Base-by-base conservation (phyloP, 2,888 invertebrate species). In the Plagodis dolabraria region DNA sequence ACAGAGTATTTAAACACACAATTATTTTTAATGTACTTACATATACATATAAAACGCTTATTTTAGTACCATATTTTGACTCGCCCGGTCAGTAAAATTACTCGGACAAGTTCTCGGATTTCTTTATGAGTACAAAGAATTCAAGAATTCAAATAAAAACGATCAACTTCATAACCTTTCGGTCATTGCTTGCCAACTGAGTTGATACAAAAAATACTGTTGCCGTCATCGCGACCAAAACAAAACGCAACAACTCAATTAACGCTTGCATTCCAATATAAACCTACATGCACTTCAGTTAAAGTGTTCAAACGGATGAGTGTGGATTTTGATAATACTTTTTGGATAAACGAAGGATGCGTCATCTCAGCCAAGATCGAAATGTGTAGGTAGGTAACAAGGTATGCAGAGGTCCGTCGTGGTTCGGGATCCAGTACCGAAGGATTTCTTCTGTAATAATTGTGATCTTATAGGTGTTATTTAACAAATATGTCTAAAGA, bases 291-390 rank as follows among this genome's bases (percentile, higher is more conserved):
- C 7, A 35, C 33, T 33, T 33, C 8, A n/a, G 11, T 63, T 70
- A 71, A 68, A 65, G 68, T 53, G 46, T 54, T 6, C 11, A 43
- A 12, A 12, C 4, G 43, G 38, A 51, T 61, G 58, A 67, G 34
- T 55, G 49, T 55, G 60, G 62, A 53, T 56, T 43, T 69, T 58
- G 51, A 55, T 62, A 64, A 58, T 68, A 53, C 68, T 67, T 68
- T 72, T 74, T 69, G 46, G 42, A 57, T 56, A 63, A 48, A 63
- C 64, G 55, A 69, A 58, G 73, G 72, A 82, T 87, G 84, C 81
- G 86, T 87, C 87, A 87, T 79, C 69, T 87, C 87, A 87, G 79
- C 69, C 75, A 71, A 82, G 79, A 80, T 82, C 78, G 76, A 80
- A 85, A 82, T 76, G 83, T 82, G 84, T 82, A 80, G 81, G 85